Percentiles rank a stretch among this genome's conserved stretches.
Evolutionary conservation across 2,113 vertebrate genomes (phyloP).

Genomic region (Morone chrysops): DNA sequence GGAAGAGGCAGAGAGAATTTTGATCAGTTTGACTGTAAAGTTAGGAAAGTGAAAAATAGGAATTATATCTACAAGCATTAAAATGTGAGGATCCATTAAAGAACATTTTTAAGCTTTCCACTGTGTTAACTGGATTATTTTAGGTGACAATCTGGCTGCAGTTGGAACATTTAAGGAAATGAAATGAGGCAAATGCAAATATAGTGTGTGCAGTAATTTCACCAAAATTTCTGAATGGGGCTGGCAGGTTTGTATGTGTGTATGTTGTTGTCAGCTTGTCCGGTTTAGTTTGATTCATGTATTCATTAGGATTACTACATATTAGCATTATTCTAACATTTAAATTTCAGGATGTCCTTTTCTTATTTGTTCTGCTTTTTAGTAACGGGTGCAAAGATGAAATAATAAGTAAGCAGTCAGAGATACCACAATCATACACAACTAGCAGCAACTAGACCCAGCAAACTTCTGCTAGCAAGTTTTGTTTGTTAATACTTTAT

Average conservation of each 20-base stretch:
- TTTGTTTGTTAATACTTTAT: no score
- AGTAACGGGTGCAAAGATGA: not conserved
- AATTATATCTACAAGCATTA: not conserved
- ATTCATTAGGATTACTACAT: not conserved
- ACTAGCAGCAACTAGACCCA: not conserved
- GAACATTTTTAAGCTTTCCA: not conserved
- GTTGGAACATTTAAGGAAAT: slow-evolving; percentile 8
- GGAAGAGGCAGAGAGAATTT: not conserved
- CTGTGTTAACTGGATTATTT: slow-evolving; percentile 19
- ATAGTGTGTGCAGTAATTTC: slow-evolving; percentile 19
- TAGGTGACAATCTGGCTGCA: slow-evolving; percentile 3
- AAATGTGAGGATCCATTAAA: slow-evolving; percentile 5
- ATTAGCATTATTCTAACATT: no score
- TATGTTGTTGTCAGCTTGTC: not conserved
- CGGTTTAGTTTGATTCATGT: not conserved
- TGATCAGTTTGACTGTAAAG: not conserved
- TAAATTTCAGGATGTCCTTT: not conserved
- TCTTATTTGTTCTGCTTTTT: not conserved
- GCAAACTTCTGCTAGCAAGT: not conserved
- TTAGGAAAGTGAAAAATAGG: not conserved
- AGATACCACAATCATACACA: not conserved
- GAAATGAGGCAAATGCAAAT: slow-evolving; percentile 28
- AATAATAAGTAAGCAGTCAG: not conserved
- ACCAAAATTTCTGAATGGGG: not conserved
- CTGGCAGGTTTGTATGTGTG: slow-evolving; percentile 8